phyloP scores from a whole-genome alignment of 2,888 invertebrate genomes.

The Tipula helvola region DNA sequence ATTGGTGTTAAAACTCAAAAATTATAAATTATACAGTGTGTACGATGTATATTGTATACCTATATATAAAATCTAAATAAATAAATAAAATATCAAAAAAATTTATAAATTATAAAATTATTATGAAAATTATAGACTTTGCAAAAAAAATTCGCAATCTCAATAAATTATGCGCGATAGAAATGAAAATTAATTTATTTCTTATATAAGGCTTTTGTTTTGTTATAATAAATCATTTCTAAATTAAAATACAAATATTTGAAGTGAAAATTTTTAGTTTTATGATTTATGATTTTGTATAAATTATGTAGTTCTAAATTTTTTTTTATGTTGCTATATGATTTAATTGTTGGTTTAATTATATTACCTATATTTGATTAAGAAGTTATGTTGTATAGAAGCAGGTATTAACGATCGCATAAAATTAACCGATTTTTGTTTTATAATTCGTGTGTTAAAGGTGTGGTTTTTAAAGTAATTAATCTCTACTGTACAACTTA shows the following conservation, averaged over 20 bases:
- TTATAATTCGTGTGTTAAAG: too few species aligned
- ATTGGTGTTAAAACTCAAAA: neutral
- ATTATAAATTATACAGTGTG: neutral
- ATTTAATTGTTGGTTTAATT: neutral
- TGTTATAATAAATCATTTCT: neutral
- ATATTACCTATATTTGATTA: too few species aligned
- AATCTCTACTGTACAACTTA: too few species aligned
- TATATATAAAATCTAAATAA: neutral
- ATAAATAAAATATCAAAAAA: neutral
- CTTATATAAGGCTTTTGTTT: neutral
- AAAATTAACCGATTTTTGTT: too few species aligned
- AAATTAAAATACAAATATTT: neutral
- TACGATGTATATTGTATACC: too few species aligned
- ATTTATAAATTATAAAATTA: neutral
- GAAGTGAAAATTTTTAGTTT: neutral
- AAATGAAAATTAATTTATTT: neutral
- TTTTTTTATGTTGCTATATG: neutral
- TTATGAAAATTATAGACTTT: neutral
- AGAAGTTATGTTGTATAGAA: too few species aligned
- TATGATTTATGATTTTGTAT: neutral
- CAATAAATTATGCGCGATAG: neutral
- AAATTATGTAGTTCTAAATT: neutral
- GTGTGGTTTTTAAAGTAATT: too few species aligned
- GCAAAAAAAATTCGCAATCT: neutral
- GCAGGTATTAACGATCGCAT: too few species aligned